Conservation (phyloP, 1,140 invertebrate species). For the Varroa destructor region DNA sequence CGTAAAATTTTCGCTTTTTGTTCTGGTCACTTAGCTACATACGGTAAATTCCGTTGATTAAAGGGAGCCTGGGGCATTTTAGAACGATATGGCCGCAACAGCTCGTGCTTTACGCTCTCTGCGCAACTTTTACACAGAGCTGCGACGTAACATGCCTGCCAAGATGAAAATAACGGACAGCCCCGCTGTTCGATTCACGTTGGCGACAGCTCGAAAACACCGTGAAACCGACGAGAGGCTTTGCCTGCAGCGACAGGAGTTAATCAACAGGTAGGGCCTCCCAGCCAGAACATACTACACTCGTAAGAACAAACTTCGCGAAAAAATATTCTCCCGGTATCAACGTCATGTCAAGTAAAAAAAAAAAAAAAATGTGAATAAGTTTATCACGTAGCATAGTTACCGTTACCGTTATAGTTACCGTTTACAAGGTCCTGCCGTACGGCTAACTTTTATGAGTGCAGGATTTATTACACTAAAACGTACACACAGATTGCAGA, state of each 20-base stretch:
- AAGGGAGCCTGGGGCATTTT: no score
- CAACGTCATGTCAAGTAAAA: neutral
- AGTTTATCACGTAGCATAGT: neutral
- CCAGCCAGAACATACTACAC: neutral
- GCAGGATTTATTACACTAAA: no score
- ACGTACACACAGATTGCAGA: no score
- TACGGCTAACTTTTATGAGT: neutral
- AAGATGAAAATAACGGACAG: slow-evolving; percentile 5
- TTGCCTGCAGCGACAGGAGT: slow-evolving; percentile 4
- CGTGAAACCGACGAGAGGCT: slow-evolving; percentile 16
- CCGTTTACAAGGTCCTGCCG: neutral
- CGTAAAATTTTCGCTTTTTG: no score
- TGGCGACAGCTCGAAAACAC: slow-evolving; percentile 4
- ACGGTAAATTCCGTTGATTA: no score
- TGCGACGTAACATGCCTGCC: neutral
- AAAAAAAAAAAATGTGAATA: neutral
- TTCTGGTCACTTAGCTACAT: no score
- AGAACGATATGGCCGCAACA: neutral
- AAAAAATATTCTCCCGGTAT: neutral
- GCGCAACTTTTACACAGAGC: neutral
- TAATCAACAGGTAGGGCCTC: neutral
- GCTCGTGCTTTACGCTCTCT: neutral
- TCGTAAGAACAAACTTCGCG: neutral
- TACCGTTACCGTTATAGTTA: neutral
- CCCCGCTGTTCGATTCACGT: neutral